Evolutionary conservation across 2,888 invertebrate genomes (phyloP).

Genomic region (Eupeodes luniger): DNA sequence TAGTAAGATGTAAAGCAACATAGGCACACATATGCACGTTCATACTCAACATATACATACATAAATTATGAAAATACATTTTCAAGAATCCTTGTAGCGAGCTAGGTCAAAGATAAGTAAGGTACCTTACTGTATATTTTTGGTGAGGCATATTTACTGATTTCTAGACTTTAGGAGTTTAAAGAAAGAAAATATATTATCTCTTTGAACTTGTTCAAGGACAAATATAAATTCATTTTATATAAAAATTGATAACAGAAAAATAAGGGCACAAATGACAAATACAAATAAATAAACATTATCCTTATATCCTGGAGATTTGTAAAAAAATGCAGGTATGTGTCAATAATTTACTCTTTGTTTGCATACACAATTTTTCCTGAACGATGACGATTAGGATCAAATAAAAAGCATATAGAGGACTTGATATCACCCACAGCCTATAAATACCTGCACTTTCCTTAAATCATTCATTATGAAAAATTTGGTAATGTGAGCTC

Average conservation of each 20-base stretch:
- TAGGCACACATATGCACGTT: neutral
- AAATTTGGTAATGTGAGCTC: neutral
- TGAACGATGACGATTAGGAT: slow-evolving; percentile 41
- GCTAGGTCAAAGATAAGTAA: slow-evolving; percentile 12
- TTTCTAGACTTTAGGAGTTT: too few relatives aligned
- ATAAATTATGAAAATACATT: slow-evolving; percentile 33
- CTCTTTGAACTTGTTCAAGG: slow-evolving; percentile 4
- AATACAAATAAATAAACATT: slow-evolving; percentile 8
- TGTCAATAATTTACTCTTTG: slow-evolving; percentile 68
- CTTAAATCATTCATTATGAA: neutral
- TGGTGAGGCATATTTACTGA: neutral
- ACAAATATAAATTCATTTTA: neutral
- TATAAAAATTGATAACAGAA: neutral
- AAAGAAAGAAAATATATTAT: neutral
- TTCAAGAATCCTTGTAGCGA: neutral
- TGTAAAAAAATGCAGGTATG: neutral
- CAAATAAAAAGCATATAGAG: slow-evolving; percentile 5
- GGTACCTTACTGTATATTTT: neutral
- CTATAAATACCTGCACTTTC: neutral
- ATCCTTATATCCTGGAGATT: neutral
- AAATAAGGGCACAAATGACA: slow-evolving; percentile 5
- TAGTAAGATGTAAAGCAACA: neutral
- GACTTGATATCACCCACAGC: neutral
- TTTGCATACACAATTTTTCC: slow-evolving; percentile 49
- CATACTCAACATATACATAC: neutral